A percentile compares a stretch with the other conserved stretches of the same genome.
phyloP scores from a whole-genome alignment of 2,113 vertebrate species.

The Microcebus ravelobensis region DNA sequence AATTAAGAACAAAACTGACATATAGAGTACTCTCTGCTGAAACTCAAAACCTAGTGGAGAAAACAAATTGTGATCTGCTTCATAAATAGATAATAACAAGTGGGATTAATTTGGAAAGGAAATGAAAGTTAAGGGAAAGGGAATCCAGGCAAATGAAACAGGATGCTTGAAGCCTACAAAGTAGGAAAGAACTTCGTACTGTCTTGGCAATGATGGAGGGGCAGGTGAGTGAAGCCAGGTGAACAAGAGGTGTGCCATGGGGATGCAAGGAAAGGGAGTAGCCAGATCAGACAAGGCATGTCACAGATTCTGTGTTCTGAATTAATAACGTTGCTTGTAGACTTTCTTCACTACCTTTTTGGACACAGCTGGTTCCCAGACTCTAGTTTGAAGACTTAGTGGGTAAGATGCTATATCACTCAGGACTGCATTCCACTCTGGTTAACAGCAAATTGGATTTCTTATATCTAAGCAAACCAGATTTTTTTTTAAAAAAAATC shows the following conservation, averaged over 20 bases:
- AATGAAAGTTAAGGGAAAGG: neutral
- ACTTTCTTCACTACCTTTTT: neutral
- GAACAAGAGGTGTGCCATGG: neutral
- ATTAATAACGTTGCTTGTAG: neutral
- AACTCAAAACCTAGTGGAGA: neutral
- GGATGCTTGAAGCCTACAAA: neutral
- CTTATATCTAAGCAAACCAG: neutral
- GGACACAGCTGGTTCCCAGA: neutral
- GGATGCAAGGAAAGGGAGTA: neutral
- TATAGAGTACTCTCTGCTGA: neutral
- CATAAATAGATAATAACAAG: neutral
- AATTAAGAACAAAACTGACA: neutral
- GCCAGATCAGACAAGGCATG: neutral
- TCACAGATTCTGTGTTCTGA: neutral
- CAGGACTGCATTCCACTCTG: neutral
- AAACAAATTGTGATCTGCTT: neutral
- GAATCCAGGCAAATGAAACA: neutral
- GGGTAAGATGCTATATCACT: neutral
- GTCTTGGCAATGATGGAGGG: neutral
- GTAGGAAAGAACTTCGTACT: neutral
- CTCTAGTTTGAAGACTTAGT: neutral
- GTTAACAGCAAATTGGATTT: neutral
- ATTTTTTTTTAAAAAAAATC: neutral
- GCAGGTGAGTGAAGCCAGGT: neutral
- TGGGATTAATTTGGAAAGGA: neutral